Evolutionary conservation across 2,797 vertebrate genomes (phyloP).

Genomic region (Hybognathus amarus): DNA sequence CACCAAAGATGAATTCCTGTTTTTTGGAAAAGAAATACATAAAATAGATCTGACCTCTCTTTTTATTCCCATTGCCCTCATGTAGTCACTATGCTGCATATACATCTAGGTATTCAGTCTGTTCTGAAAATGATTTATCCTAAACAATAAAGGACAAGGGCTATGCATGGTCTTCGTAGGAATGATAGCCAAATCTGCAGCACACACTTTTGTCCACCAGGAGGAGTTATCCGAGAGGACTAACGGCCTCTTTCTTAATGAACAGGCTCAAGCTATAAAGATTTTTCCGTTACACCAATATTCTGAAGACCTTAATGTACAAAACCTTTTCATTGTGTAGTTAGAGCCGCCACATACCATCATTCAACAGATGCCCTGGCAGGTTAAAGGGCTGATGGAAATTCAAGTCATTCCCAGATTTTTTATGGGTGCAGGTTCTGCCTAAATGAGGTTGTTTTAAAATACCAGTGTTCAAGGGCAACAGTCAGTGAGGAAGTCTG

Average conservation of each 20-base stretch:
- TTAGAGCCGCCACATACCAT: not conserved
- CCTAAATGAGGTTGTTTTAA: not conserved
- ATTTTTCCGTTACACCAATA: conserved; percentile 21
- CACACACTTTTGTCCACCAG: conserved; percentile 63
- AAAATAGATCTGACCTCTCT: not conserved
- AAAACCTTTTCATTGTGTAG: not conserved
- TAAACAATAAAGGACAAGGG: not conserved
- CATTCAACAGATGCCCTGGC: not conserved
- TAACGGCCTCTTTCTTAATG: conserved; percentile 17
- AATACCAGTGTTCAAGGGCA: not conserved
- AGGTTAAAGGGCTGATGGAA: conserved; percentile 27
- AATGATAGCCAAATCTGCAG: not conserved
- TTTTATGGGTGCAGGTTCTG: conserved; percentile 24
- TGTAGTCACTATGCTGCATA: not conserved
- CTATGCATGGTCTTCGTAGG: not conserved
- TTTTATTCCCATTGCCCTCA: not conserved
- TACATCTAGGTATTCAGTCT: not conserved
- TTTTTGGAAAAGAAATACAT: conserved; percentile 12
- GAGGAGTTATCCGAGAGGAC: conserved; percentile 55
- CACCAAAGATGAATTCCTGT: not conserved
- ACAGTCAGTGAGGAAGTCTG: conserved; percentile 13
- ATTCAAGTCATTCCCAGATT: conserved; percentile 24
- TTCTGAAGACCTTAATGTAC: conserved; percentile 16
- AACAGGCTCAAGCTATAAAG: conserved; percentile 30
- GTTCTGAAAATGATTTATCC: not conserved